These are phyloP conservation scores for Gastracanthus pulcherrimus DNA, from an alignment of 2,888 invertebrate species.

Conservation along the genomic window DNA sequence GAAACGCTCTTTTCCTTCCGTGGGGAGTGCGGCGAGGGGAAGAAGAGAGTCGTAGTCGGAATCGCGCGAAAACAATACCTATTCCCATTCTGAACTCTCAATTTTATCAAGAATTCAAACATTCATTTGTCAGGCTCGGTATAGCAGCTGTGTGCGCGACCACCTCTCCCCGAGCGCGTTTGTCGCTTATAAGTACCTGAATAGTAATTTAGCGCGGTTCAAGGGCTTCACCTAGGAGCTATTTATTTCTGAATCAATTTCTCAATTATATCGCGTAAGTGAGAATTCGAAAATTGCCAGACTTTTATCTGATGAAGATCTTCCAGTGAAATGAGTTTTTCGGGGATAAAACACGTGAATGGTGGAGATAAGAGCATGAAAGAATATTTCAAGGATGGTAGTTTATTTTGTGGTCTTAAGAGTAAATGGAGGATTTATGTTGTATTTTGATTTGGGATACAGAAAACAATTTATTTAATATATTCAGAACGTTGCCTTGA, in stretches of 20 bases:
- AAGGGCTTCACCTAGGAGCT: neutral
- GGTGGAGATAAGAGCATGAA: neutral
- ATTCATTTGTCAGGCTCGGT: neutral
- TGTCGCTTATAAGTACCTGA: neutral
- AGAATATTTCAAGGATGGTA: neutral
- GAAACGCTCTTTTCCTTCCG: neutral
- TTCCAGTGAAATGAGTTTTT: neutral
- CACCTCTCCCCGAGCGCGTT: neutral
- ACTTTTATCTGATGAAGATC: neutral
- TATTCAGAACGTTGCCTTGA: too few relatives aligned
- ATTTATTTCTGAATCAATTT: neutral
- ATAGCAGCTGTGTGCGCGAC: neutral
- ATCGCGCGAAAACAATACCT: neutral
- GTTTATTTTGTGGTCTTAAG: too few relatives aligned
- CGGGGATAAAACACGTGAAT: neutral
- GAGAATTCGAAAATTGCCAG: neutral
- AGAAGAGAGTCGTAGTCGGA: neutral
- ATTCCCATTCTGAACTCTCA: neutral
- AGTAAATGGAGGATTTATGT: too few relatives aligned
- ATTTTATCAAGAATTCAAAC: conserved; percentile 5
- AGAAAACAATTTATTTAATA: too few relatives aligned
- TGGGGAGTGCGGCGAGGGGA: neutral
- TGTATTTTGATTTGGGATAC: too few relatives aligned
- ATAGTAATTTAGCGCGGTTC: neutral
- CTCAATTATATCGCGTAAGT: neutral